Evolutionary conservation across 2,113 vertebrate genomes (phyloP), one percentile per base, ranked within the genome.

Genomic region (Sula dactylatra): DNA sequence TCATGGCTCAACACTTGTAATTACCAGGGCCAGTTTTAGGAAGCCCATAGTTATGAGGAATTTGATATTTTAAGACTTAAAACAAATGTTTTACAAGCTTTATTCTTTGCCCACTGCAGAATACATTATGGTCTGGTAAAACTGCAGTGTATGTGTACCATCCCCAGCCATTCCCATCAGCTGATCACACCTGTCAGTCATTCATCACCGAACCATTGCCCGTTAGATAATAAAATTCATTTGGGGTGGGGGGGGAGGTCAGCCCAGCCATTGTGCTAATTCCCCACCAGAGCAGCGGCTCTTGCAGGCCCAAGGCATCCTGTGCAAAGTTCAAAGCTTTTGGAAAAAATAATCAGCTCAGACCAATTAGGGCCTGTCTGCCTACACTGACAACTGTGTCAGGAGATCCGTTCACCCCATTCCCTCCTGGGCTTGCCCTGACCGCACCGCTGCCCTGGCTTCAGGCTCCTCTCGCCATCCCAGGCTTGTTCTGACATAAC

Each of bases 41-140:
- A 93, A 95, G 97, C 93, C 71, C 92, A 17, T 79, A 72, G 97
- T 98, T 98, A 95, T 13, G 42, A 97, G 98, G 97, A 98, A 98
- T 98, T 96, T 97, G 98, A 98, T 98, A 98, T 98, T 98, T 98
- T 98, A 98, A 98, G 98, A 98, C 98, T 97, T 98, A 98, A 98
- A 98, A 97, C 97, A 98, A 98, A 98, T 97, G 97, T 98, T 98
- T 98, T 98, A 97, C 94, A 94, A 98, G 95, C 92, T 97, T 96
- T 87, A 96, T 97, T 96, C 94, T 94, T 93, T 94, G 86, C 97
- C 94, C 66, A 76, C 94, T 97, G 97, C 94, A 88, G 97, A 96
- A 95, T 80, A 85, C 88, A 97, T 97, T 97, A 95, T 4, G 62
- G 83, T 76, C 56, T 90, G 92, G 91, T 84, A 72, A 80, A 92